Base-by-base conservation (phyloP, 1,140 invertebrate genomes). In the Sitodiplosis mosellana region DNA sequence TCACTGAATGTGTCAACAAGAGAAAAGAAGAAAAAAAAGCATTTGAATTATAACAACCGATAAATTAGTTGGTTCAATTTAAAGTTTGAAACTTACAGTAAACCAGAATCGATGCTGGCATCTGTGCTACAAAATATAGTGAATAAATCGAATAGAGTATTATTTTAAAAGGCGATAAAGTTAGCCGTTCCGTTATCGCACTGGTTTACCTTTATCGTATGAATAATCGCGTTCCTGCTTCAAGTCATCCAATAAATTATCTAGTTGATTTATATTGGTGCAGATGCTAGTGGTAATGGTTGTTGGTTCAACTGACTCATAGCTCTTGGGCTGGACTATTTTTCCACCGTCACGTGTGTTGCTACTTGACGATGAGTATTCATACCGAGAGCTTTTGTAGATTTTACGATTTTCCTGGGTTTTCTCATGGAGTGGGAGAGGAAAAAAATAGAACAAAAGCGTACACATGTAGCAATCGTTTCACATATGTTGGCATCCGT, bases 221-320 rank as follows among this genome's bases (percentile, higher is more conserved):
- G 55, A 60, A 3, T 54, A 56, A 48, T 62, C 54, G 5, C 64
- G 56, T 48, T 63, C 69, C 56, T 71, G 68, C 54, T 72, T 69
- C 47, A 72, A 53, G 54, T 72, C 70, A 53, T 70, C 67, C 20
- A 72, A 54, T 41, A 72, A 50, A 14, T 66, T 68, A 57, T 72
- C 70, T 49, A 72, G 57, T 53, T 72, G 67, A 60, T 70, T 70
- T 47, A 71, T 69, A 51, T n/a, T n/a, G n/a, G n/a, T n/a, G n/a
- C n/a, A n/a, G n/a, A n/a, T n/a, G n/a, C n/a, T n/a, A n/a, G n/a
- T n/a, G n/a, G n/a, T n/a, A n/a, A n/a, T n/a, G 50, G 69, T 72
- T 53, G 67, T 67, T 53, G 69, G 65, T 49, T 47, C 20, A 12
- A 51, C 41, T 18, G n/a, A 14, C 21, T 43, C 33, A 40, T 21